Evolutionary conservation across 30 jellyfish, hydroid and myxozoan species (phyloP), one percentile per base, ranked within the genome.

Genomic region (Cassiopea xamachana): DNA sequence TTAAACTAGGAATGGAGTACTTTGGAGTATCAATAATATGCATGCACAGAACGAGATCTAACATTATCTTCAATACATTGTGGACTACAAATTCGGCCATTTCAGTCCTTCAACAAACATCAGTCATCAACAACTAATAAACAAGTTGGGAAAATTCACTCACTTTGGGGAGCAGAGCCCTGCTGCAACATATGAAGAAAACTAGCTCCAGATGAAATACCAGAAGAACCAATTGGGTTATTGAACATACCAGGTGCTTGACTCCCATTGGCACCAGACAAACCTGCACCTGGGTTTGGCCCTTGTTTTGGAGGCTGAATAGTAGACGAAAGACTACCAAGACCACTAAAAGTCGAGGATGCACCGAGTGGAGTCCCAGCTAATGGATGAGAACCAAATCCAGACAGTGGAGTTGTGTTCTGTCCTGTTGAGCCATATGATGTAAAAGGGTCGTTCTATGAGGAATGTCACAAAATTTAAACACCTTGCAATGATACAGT

Each of bases 301-400:
- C 88, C 86, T n/a, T 76, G 90, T 51, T 85, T 91, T 9, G 94
- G 89, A 27, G 90, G 93, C 88, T 90, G 93, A 48, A 81, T 84
- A 2, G 98, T 69, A 6, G 98, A 93, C 47, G 98, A 68, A 55
- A 93, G 91, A 71, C 95, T 77, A 55, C 97, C 97, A 9, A 93
- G 92, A 60, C 98, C 93, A 60, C 97, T 81, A 47, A 88, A 89
- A 2, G 98, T 72, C 8, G 97, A 89, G 1, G 92, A 84, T 12
- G 94, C 58, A 1, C 97, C 96, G 59, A 93, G 92, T 9, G 97
- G 92, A 7, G 97, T 80, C 1, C 98, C 97, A 43, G 98, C 97
- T 73, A 91, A 46, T 44, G 97, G 88, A 43, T 81, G 88, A 43
- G 96, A 80, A 43, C 97, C 97, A 67, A 73, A 89, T 44, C 96